Conservation (phyloP, 2,888 invertebrate species). For the Anthrax anthrax region DNA sequence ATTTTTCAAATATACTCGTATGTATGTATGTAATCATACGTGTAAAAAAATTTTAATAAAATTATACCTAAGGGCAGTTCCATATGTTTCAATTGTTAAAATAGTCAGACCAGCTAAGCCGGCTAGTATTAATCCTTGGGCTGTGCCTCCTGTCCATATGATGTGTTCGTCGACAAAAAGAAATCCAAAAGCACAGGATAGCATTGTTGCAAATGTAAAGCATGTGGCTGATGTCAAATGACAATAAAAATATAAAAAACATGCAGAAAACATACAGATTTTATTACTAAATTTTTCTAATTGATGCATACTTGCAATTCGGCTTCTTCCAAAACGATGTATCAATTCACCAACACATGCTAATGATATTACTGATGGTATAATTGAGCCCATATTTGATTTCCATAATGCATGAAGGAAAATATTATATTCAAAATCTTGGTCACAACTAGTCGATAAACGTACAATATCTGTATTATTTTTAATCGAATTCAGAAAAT, state of each 20-base stretch:
- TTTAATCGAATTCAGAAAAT: conserved; percentile 39
- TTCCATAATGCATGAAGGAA: conserved; percentile 13
- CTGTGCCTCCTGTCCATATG: conserved; percentile 16
- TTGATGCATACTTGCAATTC: conserved; percentile 14
- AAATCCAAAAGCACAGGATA: conserved; percentile 15
- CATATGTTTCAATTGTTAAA: conserved; percentile 14
- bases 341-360: conserved; percentile 13
- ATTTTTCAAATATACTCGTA: no score
- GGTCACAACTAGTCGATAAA: conserved; percentile 29
- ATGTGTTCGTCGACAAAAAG: conserved; percentile 11
- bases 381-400: conserved; percentile 13
- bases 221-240: conserved; percentile 9
- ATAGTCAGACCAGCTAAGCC: conserved; percentile 14
- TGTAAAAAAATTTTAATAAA: not conserved
- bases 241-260: not conserved
- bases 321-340: conserved; percentile 14
- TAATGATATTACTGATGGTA: conserved; percentile 12
- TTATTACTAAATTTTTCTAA: not conserved
- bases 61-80: conserved; percentile 13
- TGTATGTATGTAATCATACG: no score
- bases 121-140: conserved; percentile 15
- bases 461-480: conserved; percentile 39
- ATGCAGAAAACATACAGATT: not conserved
- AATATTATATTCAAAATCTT: conserved; percentile 26
- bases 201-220: conserved; percentile 13